Percentiles rank a stretch among this genome's conserved stretches.
These are phyloP conservation scores for Lithophane ornitopus DNA, from an alignment of 2,888 invertebrate genomes.

Conservation along the genomic window DNA sequence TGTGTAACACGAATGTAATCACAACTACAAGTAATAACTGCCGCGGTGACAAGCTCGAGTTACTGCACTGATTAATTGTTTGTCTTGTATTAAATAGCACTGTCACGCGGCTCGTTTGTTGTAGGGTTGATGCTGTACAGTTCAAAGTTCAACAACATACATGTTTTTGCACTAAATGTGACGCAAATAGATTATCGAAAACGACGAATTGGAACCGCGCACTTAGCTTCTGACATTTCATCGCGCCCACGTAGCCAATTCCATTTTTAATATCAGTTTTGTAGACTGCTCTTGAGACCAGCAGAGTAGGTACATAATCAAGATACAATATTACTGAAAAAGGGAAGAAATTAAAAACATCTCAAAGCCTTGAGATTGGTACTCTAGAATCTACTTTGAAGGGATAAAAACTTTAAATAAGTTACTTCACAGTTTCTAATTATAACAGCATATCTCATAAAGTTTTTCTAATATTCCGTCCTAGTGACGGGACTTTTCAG, in stretches of 20 bases:
- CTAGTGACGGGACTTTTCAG: background rate
- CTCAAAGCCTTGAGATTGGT: background rate
- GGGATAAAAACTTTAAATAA: constrained; percentile 21
- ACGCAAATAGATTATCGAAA: too few species aligned
- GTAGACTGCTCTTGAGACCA: background rate
- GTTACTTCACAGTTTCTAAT: constrained; percentile 30
- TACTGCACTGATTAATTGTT: constrained; percentile 41
- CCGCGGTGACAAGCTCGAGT: constrained; percentile 29
- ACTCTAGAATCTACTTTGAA: constrained; percentile 1
- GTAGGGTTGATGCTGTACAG: background rate
- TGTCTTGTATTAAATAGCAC: constrained; percentile 15
- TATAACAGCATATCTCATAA: constrained; percentile 1
- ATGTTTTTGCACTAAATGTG: too few species aligned
- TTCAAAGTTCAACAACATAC: background rate
- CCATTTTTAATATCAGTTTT: background rate
- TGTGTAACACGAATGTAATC: constrained; percentile 46
- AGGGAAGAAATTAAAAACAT: too few species aligned
- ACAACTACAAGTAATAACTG: constrained; percentile 48
- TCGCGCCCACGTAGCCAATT: background rate
- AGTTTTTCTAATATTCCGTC: constrained; percentile 29
- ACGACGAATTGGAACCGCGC: too few species aligned
- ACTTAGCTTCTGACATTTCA: background rate
- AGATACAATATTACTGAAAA: too few species aligned
- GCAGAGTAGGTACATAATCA: background rate
- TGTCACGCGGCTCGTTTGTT: constrained; percentile 1